Conservation (phyloP, 2,888 invertebrate species). For the Eupeodes latifasciatus region DNA sequence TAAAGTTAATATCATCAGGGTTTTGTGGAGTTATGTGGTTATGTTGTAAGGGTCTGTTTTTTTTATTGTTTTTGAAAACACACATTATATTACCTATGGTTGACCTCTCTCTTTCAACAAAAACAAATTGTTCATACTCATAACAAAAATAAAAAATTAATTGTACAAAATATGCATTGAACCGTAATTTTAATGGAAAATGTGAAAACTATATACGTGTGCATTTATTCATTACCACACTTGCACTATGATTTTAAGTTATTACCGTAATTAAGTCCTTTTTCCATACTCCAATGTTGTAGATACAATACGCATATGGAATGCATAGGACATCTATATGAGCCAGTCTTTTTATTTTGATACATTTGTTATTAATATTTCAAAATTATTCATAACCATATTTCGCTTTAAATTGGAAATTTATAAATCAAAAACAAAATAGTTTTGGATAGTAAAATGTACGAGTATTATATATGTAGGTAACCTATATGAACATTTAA, state of each 20-base stretch:
- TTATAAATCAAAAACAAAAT: no score
- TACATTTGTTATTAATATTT: no score
- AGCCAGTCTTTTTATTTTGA: background rate
- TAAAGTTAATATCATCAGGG: slow-evolving; percentile 4
- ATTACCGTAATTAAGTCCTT: slow-evolving; percentile 61
- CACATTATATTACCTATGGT: background rate
- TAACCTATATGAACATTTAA: no score
- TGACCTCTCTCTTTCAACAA: background rate
- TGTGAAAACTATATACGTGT: slow-evolving; percentile 20
- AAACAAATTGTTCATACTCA: background rate
- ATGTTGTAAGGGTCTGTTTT: background rate
- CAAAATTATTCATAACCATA: no score
- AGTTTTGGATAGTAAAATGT: no score
- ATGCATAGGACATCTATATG: no score
- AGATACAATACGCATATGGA: no score
- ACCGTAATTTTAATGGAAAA: slow-evolving; percentile 48
- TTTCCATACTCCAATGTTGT: background rate
- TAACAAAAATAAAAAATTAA: slow-evolving; percentile 26
- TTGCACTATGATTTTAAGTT: slow-evolving; percentile 42
- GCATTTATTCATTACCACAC: slow-evolving; percentile 9
- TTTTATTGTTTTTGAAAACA: background rate
- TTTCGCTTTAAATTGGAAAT: no score
- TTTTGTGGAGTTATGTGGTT: slow-evolving; percentile 11
- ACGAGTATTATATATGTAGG: no score
- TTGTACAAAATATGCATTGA: slow-evolving; percentile 48